phyloP scores from a whole-genome alignment of 1,140 invertebrate species.

The Tetramorium simillimum region DNA sequence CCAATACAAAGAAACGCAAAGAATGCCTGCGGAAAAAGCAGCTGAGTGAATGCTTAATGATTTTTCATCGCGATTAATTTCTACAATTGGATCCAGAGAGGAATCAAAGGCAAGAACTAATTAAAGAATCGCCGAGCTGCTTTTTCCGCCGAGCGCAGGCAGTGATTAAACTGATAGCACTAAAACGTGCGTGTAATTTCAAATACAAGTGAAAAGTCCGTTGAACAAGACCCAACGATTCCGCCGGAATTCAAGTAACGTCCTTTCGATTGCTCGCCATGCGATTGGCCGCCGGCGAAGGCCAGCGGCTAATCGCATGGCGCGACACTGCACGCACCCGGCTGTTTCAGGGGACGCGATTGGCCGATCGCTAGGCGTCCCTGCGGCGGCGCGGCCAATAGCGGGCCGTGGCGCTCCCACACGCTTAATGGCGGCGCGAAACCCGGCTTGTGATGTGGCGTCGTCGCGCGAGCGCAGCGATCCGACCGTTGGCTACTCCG shows the following conservation, averaged over 20 bases:
- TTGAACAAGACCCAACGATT: not conserved
- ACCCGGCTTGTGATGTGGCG: constrained; percentile 56
- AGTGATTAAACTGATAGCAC: not conserved
- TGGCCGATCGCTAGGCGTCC: not conserved
- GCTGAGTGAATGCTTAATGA: too few species aligned
- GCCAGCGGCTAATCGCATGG: not conserved
- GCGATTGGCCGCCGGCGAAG: not conserved
- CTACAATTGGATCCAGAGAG: too few species aligned
- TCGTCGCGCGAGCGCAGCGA: constrained; percentile 7
- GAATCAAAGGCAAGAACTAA: too few species aligned
- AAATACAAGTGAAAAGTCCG: not conserved
- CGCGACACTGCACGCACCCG: not conserved
- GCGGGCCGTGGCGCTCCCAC: not conserved
- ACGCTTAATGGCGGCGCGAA: constrained; percentile 30
- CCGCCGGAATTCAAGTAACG: not conserved
- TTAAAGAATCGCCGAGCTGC: too few species aligned
- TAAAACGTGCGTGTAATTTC: not conserved
- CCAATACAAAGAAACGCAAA: too few species aligned
- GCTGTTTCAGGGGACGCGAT: not conserved
- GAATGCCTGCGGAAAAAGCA: too few species aligned
- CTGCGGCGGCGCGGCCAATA: not conserved
- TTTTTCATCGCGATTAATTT: too few species aligned
- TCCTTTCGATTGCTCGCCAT: not conserved
- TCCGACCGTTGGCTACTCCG: constrained; percentile 32
- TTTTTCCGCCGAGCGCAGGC: too few species aligned